phyloP scores from a whole-genome alignment of 2,113 vertebrate genomes.

The Gallinago media region DNA sequence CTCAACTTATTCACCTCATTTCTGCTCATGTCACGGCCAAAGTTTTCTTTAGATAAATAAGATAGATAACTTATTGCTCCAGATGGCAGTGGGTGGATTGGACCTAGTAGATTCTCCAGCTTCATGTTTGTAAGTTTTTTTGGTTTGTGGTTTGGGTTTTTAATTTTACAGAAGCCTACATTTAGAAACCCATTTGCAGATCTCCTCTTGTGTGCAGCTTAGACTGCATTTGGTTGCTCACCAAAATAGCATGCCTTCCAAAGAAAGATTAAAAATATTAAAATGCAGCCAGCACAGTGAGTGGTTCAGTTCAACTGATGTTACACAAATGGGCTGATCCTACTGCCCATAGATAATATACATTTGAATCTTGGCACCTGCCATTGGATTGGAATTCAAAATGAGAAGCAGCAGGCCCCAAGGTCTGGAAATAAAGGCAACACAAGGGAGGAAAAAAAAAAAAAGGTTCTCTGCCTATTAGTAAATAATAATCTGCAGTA shows the following conservation, averaged over 20 bases:
- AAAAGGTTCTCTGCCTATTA: conserved; percentile 24
- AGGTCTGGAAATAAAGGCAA: conserved; percentile 52
- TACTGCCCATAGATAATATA: neutral
- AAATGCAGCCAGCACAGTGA: conserved; percentile 37
- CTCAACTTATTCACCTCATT: conserved; percentile 33
- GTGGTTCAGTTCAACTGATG: conserved; percentile 10
- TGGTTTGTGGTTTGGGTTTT: neutral
- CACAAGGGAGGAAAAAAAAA: neutral
- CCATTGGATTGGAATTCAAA: conserved; percentile 53
- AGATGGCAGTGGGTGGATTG: conserved; percentile 53
- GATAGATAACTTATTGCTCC: conserved; percentile 26
- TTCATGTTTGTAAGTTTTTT: neutral
- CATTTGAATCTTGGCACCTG: conserved; percentile 57
- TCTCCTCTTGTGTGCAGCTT: conserved; percentile 41
- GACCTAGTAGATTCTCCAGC: conserved; percentile 50
- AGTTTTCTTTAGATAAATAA: conserved; percentile 52
- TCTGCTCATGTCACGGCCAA: conserved; percentile 14
- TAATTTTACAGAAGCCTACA: conserved; percentile 41
- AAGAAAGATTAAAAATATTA: conserved; percentile 57
- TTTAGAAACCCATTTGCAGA: conserved; percentile 55
- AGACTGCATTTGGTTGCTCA: conserved; percentile 37
- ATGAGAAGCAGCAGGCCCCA: conserved; percentile 50
- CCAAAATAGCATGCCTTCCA: conserved; percentile 51
- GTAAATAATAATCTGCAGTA: conserved; percentile 59
- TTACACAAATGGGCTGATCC: neutral